These are phyloP conservation scores for Amazona vittata DNA, from an alignment of 2,113 vertebrate species.

Conservation along the genomic window DNA sequence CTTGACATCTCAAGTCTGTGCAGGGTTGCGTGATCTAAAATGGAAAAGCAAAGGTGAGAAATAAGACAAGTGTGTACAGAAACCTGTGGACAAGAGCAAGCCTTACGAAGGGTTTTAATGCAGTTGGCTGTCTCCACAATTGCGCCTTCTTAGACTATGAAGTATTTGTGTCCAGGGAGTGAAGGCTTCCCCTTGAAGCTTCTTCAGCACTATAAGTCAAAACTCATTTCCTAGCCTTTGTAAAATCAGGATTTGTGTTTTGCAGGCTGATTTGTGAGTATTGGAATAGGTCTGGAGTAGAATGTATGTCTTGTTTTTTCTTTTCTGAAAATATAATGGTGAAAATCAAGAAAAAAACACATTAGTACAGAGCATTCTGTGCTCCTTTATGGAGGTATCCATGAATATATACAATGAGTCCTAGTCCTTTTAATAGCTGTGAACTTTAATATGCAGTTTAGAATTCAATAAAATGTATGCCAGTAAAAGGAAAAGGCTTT, in stretches of 20 bases:
- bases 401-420: constrained; percentile 14
- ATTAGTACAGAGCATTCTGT: not conserved
- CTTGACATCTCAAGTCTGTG: not conserved
- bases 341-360: not conserved
- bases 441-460: constrained; percentile 45
- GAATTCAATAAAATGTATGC: constrained; percentile 23
- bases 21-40: not conserved
- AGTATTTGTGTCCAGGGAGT: not conserved
- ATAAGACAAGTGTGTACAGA: not conserved
- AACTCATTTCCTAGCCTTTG: not conserved
- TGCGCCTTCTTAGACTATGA: not conserved
- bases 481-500: constrained; percentile 51
- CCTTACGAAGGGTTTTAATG: not conserved
- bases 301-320: not conserved
- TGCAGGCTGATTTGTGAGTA: not conserved
- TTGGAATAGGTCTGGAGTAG: not conserved
- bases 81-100: not conserved
- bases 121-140: not conserved
- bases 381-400: constrained; percentile 6
- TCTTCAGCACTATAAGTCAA: not conserved
- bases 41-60: not conserved
- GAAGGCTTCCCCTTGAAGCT: not conserved
- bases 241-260: not conserved
- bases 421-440: constrained; percentile 44
- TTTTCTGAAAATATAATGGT: not conserved